Conservation (phyloP, 2,113 vertebrate species). For the Sphyrna mokarran region DNA sequence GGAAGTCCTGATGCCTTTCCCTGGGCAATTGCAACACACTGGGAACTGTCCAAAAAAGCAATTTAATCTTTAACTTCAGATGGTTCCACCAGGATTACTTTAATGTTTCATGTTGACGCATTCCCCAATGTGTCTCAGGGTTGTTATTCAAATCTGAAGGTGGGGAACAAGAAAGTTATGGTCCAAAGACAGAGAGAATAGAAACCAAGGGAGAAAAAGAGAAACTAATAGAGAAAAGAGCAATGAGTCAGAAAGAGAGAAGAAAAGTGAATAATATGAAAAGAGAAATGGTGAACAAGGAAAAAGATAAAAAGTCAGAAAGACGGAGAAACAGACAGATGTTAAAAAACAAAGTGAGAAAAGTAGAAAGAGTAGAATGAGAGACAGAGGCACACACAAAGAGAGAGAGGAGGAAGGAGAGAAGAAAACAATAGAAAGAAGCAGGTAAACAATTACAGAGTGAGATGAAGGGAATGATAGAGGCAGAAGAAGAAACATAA, state of each 20-base stretch:
- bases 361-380: background rate
- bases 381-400: background rate
- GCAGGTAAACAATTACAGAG: background rate
- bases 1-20: no score
- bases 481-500: background rate
- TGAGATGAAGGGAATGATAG: background rate
- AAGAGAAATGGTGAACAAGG: background rate
- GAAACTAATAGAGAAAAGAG: no score
- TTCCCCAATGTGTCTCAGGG: no score
- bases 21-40: no score
- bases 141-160: no score
- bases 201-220: background rate
- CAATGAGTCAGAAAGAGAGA: background rate
- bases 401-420: background rate
- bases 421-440: background rate
- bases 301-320: background rate
- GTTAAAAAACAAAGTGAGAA: background rate
- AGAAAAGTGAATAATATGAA: background rate
- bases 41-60: no score
- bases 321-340: background rate
- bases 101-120: no score
- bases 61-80: no score
- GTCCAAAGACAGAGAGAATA: background rate
- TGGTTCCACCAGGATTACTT: no score
- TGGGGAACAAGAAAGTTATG: no score